Base-by-base conservation (phyloP, 1,140 invertebrate genomes). In the Drosophila saltans region DNA sequence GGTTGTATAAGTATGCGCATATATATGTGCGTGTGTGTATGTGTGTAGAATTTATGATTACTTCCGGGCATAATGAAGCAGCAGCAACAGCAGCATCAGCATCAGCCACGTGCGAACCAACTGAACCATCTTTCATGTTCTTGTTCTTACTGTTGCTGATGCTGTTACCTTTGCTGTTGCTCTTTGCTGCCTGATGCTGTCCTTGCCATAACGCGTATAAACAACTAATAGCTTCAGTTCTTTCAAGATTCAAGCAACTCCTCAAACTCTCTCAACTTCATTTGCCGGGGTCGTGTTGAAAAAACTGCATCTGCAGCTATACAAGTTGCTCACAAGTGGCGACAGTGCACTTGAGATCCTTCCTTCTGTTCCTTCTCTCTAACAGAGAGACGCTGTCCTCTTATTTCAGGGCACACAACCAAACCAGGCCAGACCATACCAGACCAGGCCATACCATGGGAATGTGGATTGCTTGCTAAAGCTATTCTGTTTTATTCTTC, bases 11-110 rank as follows among this genome's bases (percentile, higher is more conserved):
- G 33, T 36, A 36, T 36, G 28, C 28, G 28, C 4, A 30, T 30
- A 30, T 30, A 4, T 30, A 4, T 30, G 28, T 30, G 33, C 6
- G 0, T 36, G 6, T 36, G 33, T 48, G 56, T 57, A 61, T 78
- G 68, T 73, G 81, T 73, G 83, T 55, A 68, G 84, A 88, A 88
- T 89, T 86, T 86, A 88, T 88, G 83, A 88, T 86, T 88, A 88
- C 82, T 82, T 86, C 83, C 83, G 80, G 83, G 83, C 68, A 88
- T 83, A 82, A 88, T 88, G 77, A 88, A 88, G 61, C 69, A 72
- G 11, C n/a, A 26, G 45, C 33, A 36, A 1, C 3, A 36, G 5
- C 33, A 36, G 33, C 33, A 36, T 36, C 33, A 30, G 28, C 28
- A 30, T 30, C 45, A 52, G 79, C 81, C 83, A 88, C 82, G 80